Conservation (phyloP, 2,113 vertebrate genomes). For the Otus sunia region DNA sequence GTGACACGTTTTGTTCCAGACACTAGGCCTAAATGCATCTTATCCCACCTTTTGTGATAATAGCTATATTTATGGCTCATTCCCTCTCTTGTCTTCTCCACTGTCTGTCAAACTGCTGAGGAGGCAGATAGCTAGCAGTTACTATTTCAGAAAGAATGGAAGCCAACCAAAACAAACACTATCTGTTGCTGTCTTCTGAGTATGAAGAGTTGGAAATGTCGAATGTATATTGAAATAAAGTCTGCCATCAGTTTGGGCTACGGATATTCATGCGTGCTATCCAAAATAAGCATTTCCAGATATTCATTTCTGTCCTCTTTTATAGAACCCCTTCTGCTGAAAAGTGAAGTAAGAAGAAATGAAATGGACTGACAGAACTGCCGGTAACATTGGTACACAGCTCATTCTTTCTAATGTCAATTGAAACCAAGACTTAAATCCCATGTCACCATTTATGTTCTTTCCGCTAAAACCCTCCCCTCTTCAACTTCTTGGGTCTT, state of each 20-base stretch:
- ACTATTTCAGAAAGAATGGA: not conserved
- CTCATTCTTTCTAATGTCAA: not conserved
- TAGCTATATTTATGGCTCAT: not conserved
- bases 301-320: not conserved
- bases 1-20: not conserved
- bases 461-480: not conserved
- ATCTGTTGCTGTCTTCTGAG: not conserved
- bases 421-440: not conserved
- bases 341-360: not conserved
- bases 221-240: not conserved
- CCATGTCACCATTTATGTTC: not conserved
- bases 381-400: not conserved
- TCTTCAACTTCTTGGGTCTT: not conserved
- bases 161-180: constrained; percentile 26
- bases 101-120: not conserved
- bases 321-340: not conserved
- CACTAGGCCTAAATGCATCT: not conserved
- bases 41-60: not conserved
- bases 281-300: constrained; percentile 50
- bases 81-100: not conserved
- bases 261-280: not conserved
- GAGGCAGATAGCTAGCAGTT: not conserved
- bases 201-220: not conserved
- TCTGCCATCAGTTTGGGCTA: constrained; percentile 39
- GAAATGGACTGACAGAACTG: not conserved